Conservation (phyloP, 2,113 vertebrate species). For the Carettochelys insculpta region DNA sequence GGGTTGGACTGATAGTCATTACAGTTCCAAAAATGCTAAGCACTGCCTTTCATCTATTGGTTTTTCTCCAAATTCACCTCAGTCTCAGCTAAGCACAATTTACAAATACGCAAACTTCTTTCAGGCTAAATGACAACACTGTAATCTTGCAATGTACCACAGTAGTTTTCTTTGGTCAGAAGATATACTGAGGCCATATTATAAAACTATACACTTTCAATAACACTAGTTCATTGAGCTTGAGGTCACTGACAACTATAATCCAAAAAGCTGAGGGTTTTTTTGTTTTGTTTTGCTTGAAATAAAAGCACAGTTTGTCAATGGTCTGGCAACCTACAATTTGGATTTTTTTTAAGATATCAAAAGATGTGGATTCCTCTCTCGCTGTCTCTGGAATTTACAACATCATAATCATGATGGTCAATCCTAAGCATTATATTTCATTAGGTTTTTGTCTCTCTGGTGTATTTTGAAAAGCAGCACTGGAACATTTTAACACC, state of each 20-base stretch:
- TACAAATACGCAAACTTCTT: not conserved
- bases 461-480: not conserved
- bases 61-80: constrained; percentile 2
- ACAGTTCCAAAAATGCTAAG: not conserved
- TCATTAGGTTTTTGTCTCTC: constrained; percentile 5
- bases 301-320: constrained; percentile 13
- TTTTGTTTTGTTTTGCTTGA: too few species aligned
- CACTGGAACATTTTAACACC: not conserved
- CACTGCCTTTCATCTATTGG: constrained; percentile 34
- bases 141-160: not conserved
- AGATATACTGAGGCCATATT: constrained; percentile 9
- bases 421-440: not conserved
- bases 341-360: not conserved
- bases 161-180: not conserved
- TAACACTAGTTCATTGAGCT: not conserved
- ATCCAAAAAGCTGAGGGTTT: not conserved
- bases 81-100: not conserved
- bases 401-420: not conserved
- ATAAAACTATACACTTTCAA: not conserved
- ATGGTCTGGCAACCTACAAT: not conserved
- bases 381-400: constrained; percentile 24
- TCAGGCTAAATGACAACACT: not conserved
- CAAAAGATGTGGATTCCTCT: not conserved
- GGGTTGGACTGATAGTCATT: constrained; percentile 44
- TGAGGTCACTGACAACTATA: not conserved